phyloP scores from a whole-genome alignment of 2,113 vertebrate genomes.

The Ascaphus truei region DNA sequence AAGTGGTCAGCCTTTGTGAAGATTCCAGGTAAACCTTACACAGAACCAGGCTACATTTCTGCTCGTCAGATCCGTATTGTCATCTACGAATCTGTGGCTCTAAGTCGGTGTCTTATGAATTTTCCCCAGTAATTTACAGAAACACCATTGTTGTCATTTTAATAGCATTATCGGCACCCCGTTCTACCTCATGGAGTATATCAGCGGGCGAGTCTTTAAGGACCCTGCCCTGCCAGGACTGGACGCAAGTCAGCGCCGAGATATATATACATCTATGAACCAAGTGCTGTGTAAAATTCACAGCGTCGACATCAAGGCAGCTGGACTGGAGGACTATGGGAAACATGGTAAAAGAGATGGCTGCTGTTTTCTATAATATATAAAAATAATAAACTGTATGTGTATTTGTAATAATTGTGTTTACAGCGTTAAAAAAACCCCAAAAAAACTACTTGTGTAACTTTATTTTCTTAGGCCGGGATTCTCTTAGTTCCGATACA shows the following conservation, averaged over 20 bases:
- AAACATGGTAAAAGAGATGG: slow-evolving; percentile 61
- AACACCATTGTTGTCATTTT: background rate
- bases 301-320: slow-evolving; percentile 50
- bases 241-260: slow-evolving; percentile 43
- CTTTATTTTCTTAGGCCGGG: too few relatives aligned
- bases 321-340: slow-evolving; percentile 49
- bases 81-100: too few relatives aligned
- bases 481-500: too few relatives aligned
- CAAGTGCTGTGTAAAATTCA: slow-evolving; percentile 67
- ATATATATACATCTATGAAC: slow-evolving; percentile 63
- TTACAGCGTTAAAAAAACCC: too few relatives aligned
- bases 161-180: slow-evolving; percentile 62
- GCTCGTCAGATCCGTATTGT: too few relatives aligned
- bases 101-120: too few relatives aligned
- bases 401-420: too few relatives aligned
- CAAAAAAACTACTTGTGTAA: too few relatives aligned
- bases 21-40: slow-evolving; percentile 61
- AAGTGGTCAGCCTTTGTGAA: slow-evolving; percentile 63
- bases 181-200: slow-evolving; percentile 72
- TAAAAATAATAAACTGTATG: too few relatives aligned
- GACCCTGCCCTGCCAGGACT: slow-evolving; percentile 57
- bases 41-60: background rate
- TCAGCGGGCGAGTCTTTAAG: slow-evolving; percentile 58
- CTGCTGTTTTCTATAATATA: too few relatives aligned
- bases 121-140: too few relatives aligned